Conservation (phyloP, 2,113 vertebrate species). For the Macquaria australasica region DNA sequence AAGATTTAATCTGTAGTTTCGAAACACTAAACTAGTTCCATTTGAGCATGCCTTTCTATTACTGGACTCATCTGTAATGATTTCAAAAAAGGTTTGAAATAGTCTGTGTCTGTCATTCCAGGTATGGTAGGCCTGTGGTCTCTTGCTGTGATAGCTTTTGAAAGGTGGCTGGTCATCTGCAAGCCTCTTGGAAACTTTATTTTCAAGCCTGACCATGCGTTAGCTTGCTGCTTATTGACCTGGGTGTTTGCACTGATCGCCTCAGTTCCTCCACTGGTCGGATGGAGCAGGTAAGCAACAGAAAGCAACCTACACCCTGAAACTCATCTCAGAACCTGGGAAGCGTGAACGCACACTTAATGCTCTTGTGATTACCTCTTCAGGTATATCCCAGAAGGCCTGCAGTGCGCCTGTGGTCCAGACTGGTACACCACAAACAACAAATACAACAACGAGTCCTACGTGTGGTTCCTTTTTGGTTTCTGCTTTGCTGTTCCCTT, state of each 20-base stretch:
- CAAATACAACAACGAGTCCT: slow-evolving; percentile 87
- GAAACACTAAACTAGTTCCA: background rate
- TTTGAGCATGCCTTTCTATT: background rate
- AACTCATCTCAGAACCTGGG: too few species aligned
- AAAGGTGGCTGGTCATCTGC: slow-evolving; percentile 85
- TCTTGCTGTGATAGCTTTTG: slow-evolving; percentile 81
- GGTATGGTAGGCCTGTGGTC: slow-evolving; percentile 87
- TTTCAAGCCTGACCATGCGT: slow-evolving; percentile 82
- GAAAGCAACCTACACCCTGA: background rate
- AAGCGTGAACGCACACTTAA: background rate
- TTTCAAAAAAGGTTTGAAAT: background rate
- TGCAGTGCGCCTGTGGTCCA: slow-evolving; percentile 86
- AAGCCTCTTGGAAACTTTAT: slow-evolving; percentile 83
- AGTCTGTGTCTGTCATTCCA: slow-evolving; percentile 47
- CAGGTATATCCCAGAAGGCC: slow-evolving; percentile 86
- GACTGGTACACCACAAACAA: slow-evolving; percentile 86
- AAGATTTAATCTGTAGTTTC: slow-evolving; percentile 23
- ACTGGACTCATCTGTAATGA: background rate
- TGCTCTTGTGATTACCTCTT: background rate
- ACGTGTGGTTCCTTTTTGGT: slow-evolving; percentile 84
- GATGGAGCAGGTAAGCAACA: slow-evolving; percentile 82
- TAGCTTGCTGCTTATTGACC: slow-evolving; percentile 77
- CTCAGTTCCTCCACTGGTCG: slow-evolving; percentile 77
- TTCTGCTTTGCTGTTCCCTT: slow-evolving; percentile 85
- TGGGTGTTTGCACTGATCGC: slow-evolving; percentile 77